Evolutionary conservation across 2,797 vertebrate genomes (phyloP), one percentile per base, ranked within the genome.

Genomic region (Bradypodion pumilum): DNA sequence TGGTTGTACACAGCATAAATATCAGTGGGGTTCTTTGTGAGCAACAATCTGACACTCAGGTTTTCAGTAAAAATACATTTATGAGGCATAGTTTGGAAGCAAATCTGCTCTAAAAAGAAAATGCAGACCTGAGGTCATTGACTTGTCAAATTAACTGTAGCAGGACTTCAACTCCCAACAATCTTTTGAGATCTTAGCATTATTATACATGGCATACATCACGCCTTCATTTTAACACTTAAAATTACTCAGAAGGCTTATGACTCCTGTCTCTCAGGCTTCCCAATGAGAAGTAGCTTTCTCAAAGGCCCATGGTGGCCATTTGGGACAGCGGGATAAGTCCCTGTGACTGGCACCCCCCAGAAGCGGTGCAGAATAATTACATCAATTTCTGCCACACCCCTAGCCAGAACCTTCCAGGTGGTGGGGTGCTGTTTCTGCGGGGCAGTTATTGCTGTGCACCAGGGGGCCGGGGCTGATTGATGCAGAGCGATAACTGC

Each of bases 21-120:
- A 79, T 32, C 77, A 80, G 77, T 60, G 44, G 83, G 77, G 66
- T 66, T 74, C 60, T 77, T 74, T 73, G 59, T 66, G 83, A 80
- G 62, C 73, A 74, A 66, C 62, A 85, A 80, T 29, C 42, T 84
- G 83, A 52, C 83, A 56, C 21, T 59, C 70, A 74, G 44, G 40
- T 68, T 74, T 46, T 73, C 25, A 1, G 78, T 16, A 84, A 72
- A 72, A 73, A 85, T 32, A 27, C 23, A 60, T 74, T 85, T 62
- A 85, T 65, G 37, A 74, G 21, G 46, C 77, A 80, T 77, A 68
- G 83, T 29, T 42, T 66, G 62, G 46, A 75, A 74, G 37, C 56
- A 62, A 80, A 35, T 66, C 40, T 80, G 63, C 13, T 29, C 83
- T 74, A 68, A 46, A 80, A 68, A 80, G 13, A 35, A 68, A 74